phyloP scores from a whole-genome alignment of 1,140 invertebrate genomes.

The Bombus waltoni region DNA sequence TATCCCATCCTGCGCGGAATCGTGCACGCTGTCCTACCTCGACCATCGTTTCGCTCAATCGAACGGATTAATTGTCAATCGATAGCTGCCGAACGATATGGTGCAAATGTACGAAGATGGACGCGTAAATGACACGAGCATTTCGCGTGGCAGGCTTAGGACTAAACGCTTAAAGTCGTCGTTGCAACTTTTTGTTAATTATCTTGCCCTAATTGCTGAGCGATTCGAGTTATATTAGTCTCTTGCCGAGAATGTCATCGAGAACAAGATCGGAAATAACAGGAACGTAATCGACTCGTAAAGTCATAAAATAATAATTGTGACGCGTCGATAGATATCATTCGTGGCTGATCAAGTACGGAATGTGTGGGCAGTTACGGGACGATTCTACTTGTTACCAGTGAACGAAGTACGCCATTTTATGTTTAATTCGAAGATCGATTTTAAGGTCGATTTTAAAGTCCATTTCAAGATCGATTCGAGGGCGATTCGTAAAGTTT shows the following conservation, averaged over 20 bases:
- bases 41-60: slow-evolving; percentile 27
- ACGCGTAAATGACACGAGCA: not conserved
- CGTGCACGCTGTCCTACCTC: too few relatives aligned
- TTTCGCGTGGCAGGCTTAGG: not conserved
- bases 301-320: not conserved
- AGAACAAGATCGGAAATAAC: too few relatives aligned
- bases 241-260: too few relatives aligned
- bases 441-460: not conserved
- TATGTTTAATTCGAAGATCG: not conserved
- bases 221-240: too few relatives aligned
- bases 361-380: not conserved
- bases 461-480: not conserved
- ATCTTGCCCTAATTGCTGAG: too few relatives aligned
- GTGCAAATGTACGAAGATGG: not conserved
- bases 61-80: slow-evolving; percentile 62
- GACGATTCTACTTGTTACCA: not conserved
- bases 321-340: too few relatives aligned
- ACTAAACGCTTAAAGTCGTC: too few relatives aligned
- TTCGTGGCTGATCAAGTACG: not conserved
- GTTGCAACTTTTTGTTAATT: too few relatives aligned
- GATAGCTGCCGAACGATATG: slow-evolving; percentile 50
- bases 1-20: not conserved
- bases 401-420: not conserved
- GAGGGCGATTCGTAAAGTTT: not conserved
- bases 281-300: not conserved